phyloP scores from a whole-genome alignment of 2,888 invertebrate species.

The Leptura quadrifasciata region DNA sequence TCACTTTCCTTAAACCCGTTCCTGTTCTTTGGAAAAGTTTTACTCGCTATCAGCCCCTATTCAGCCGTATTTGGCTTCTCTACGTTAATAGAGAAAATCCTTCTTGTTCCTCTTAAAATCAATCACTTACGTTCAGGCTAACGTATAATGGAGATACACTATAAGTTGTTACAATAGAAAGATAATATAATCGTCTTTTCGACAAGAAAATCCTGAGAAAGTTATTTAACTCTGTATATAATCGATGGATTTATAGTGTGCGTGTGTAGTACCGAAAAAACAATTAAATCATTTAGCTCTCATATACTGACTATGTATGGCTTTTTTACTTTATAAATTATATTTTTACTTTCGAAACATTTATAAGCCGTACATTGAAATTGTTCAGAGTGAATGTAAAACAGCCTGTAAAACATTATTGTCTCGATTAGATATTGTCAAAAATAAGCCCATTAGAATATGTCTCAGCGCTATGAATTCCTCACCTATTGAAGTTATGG shows the following conservation, averaged over 20 bases:
- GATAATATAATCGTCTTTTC: background rate
- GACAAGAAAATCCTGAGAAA: conserved; percentile 4
- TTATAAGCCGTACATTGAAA: too few relatives aligned
- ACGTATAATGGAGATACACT: conserved; percentile 17
- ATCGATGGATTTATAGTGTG: background rate
- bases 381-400: too few relatives aligned
- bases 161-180: conserved; percentile 23
- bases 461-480: too few relatives aligned
- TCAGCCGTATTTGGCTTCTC: conserved; percentile 10
- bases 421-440: too few relatives aligned
- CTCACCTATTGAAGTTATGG: too few relatives aligned
- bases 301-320: background rate
- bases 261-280: background rate
- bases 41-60: conserved; percentile 10
- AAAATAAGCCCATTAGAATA: too few relatives aligned
- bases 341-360: background rate
- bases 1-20: background rate
- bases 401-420: too few relatives aligned
- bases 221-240: conserved; percentile 9
- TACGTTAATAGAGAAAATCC: conserved; percentile 17
- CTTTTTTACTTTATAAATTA: background rate
- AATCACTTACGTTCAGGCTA: conserved; percentile 19
- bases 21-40: conserved; percentile 13
- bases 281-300: background rate
- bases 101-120: background rate